A percentile compares a stretch with the other conserved stretches of the same genome.
Evolutionary conservation across 2,888 invertebrate species (phyloP).

Genomic region (Sphaerophoria rueppellii): DNA sequence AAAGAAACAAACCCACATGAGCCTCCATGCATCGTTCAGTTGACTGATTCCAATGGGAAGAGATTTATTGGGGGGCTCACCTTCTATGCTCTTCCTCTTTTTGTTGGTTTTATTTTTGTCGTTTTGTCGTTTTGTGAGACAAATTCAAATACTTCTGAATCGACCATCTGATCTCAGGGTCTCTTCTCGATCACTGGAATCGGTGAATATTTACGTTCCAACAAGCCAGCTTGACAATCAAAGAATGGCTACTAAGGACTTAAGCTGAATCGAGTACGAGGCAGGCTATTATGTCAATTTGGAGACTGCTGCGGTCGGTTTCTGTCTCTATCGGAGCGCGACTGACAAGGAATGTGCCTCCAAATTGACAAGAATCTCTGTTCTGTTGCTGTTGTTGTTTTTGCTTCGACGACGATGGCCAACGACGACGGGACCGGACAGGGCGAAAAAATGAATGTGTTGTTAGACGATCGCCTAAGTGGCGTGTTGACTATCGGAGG

Average conservation of each 20-base stretch:
- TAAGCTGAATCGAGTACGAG: not conserved
- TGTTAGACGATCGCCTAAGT: constrained; percentile 61
- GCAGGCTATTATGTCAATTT: constrained; percentile 70
- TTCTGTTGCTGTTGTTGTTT: constrained; percentile 26
- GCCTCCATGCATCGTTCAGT: constrained; percentile 38
- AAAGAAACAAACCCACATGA: constrained; percentile 62
- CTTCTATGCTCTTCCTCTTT: constrained; percentile 6
- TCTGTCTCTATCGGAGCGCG: constrained; percentile 68
- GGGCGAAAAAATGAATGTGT: constrained; percentile 35
- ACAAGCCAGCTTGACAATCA: constrained; percentile 53
- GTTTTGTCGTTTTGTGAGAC: constrained; percentile 40
- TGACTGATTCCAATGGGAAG: constrained; percentile 67
- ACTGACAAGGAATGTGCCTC: constrained; percentile 67
- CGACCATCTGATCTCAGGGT: constrained; percentile 50
- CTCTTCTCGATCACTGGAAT: constrained; percentile 10
- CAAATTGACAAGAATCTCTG: constrained; percentile 69
- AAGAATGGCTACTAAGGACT: constrained; percentile 51
- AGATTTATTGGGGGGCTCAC: constrained; percentile 66
- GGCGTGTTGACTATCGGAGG: constrained; percentile 60
- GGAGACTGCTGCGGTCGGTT: constrained; percentile 51
- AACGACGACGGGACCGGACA: not conserved
- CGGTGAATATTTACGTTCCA: constrained; percentile 54
- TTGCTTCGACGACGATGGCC: not conserved
- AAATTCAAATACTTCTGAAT: constrained; percentile 59
- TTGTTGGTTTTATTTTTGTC: constrained; percentile 4